Conservation (phyloP, 2,113 vertebrate genomes). For the Siniperca chuatsi region DNA sequence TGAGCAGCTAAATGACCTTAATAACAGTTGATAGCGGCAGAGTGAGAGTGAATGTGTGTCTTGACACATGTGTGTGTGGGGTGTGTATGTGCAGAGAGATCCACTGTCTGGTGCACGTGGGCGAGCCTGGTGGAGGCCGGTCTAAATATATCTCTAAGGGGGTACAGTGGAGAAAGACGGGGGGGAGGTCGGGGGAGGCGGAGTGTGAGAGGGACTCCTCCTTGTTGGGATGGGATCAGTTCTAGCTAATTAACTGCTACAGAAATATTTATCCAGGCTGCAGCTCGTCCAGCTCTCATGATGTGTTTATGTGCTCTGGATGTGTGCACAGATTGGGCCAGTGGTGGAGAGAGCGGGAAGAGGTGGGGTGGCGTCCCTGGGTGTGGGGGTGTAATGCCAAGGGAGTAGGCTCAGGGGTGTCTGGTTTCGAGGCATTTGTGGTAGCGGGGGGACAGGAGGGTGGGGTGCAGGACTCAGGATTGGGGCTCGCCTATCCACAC, state of each 20-base stretch:
- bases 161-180: neutral
- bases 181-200: neutral
- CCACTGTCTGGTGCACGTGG: conserved; percentile 46
- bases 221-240: conserved; percentile 75
- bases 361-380: neutral
- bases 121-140: conserved; percentile 52
- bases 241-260: conserved; percentile 84
- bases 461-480: conserved; percentile 40
- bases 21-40: conserved; percentile 74
- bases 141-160: conserved; percentile 72
- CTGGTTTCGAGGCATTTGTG: conserved; percentile 78
- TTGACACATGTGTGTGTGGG: conserved; percentile 53
- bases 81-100: conserved; percentile 30
- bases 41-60: conserved; percentile 57
- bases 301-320: conserved; percentile 82
- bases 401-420: conserved; percentile 43
- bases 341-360: conserved; percentile 6
- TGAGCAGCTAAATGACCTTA: conserved; percentile 71
- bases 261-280: conserved; percentile 86
- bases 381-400: conserved; percentile 18
- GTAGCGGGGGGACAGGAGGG: conserved; percentile 36
- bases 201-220: conserved; percentile 42
- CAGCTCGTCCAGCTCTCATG: conserved; percentile 67
- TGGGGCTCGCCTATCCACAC: conserved; percentile 48
- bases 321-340: conserved; percentile 56